These are phyloP conservation scores for Bombus impatiens DNA, from an alignment of 1,140 invertebrate genomes.

Conservation along the genomic window DNA sequence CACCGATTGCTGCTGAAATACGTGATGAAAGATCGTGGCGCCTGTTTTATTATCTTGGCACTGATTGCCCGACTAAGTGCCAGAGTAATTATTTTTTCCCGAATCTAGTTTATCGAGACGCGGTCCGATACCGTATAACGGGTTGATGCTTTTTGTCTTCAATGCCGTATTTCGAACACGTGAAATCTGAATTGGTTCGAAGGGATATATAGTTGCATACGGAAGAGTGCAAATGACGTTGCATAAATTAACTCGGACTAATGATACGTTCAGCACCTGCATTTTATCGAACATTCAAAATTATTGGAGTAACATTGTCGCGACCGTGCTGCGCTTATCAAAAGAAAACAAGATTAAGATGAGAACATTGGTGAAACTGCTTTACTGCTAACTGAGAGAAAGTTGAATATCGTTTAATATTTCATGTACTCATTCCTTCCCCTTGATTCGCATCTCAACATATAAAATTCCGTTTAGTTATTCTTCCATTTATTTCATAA, in stretches of 20 bases:
- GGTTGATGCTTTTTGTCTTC: background rate
- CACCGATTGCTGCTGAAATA: conserved; percentile 26
- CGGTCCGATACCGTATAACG: background rate
- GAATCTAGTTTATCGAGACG: conserved; percentile 35
- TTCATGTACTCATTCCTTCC: conserved; percentile 50
- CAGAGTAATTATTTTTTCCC: conserved; percentile 39
- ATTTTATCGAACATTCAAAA: conserved; percentile 9
- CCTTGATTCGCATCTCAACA: background rate
- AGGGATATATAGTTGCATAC: conserved; percentile 1
- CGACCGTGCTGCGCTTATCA: background rate
- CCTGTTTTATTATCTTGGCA: conserved; percentile 41
- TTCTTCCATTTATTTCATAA: background rate
- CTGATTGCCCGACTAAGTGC: conserved; percentile 32
- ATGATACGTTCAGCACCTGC: background rate
- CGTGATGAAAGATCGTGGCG: conserved; percentile 21
- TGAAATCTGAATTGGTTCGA: too few relatives aligned
- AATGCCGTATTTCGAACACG: background rate
- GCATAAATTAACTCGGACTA: conserved; percentile 28
- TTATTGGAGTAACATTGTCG: background rate
- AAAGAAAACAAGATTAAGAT: conserved; percentile 22
- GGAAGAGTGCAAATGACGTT: too few relatives aligned
- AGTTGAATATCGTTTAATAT: conserved; percentile 72
- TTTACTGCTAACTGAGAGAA: conserved; percentile 58
- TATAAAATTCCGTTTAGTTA: background rate
- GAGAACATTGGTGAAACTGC: conserved; percentile 39